phyloP scores from a whole-genome alignment of 2,113 vertebrate genomes.

The Rhagologus leucostigma region DNA sequence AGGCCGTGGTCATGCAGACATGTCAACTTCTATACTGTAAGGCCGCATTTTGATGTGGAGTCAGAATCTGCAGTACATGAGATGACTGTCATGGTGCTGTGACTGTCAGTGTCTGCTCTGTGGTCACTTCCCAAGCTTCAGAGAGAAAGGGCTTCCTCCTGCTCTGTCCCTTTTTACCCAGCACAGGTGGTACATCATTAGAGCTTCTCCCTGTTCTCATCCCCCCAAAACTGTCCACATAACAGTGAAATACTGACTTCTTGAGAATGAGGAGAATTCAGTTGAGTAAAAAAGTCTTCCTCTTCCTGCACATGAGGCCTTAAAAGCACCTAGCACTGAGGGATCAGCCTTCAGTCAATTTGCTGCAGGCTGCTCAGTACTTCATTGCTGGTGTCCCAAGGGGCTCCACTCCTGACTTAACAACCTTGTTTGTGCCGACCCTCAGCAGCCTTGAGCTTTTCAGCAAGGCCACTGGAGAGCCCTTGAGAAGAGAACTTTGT shows the following conservation, averaged over 20 bases:
- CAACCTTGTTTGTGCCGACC: background rate
- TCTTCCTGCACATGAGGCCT: fast-evolving
- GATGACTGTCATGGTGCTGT: background rate
- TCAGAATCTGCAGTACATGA: background rate
- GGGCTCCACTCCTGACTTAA: background rate
- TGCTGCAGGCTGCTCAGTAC: background rate
- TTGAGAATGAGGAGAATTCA: background rate
- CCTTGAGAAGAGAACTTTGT: background rate
- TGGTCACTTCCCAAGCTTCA: background rate
- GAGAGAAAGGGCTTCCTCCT: background rate
- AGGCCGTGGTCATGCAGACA: background rate
- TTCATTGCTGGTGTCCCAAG: background rate
- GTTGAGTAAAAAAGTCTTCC: background rate
- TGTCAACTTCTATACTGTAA: background rate
- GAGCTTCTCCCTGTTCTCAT: background rate
- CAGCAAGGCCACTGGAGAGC: background rate
- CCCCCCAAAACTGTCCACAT: fast-evolving
- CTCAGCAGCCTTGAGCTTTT: background rate
- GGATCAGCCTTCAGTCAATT: background rate
- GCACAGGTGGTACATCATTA: background rate
- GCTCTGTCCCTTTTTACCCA: background rate
- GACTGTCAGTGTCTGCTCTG: background rate
- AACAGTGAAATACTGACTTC: background rate
- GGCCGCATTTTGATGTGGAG: fast-evolving
- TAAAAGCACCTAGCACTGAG: background rate